Percentiles rank a stretch among this genome's conserved stretches.
Conservation (phyloP, 2,797 vertebrate genomes). For the Huso huso region DNA sequence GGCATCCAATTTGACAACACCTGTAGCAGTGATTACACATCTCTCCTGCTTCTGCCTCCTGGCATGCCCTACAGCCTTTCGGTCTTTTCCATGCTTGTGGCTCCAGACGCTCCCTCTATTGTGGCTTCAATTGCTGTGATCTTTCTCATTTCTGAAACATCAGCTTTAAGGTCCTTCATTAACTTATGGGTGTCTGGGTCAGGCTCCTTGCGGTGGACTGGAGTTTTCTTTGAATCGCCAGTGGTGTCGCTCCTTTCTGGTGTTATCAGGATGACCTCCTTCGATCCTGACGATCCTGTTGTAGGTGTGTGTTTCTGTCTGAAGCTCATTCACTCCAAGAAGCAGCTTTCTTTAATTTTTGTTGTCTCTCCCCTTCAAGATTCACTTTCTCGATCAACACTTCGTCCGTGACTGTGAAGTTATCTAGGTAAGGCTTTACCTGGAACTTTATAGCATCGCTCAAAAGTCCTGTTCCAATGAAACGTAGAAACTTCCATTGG, state of each 20-base stretch:
- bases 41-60: slow-evolving; percentile 3
- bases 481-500: not conserved
- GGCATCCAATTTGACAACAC: slow-evolving; percentile 12
- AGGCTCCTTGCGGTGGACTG: not conserved
- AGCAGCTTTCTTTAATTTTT: slow-evolving; percentile 5
- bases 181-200: not conserved
- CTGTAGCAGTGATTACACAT: slow-evolving; percentile 11
- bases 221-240: not conserved
- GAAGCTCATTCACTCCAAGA: slow-evolving; percentile 8
- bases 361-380: slow-evolving; percentile 3
- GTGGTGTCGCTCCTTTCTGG: not conserved
- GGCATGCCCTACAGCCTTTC: slow-evolving; percentile 11
- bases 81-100: not conserved
- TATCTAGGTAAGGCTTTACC: slow-evolving; percentile 9
- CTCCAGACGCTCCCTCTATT: not conserved
- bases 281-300: not conserved
- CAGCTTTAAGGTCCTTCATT: slow-evolving; percentile 6
- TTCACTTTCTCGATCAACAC: slow-evolving; percentile 9
- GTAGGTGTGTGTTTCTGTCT: not conserved
- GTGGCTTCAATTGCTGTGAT: not conserved
- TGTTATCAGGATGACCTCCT: not conserved
- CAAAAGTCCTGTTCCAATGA: not conserved
- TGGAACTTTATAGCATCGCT: slow-evolving; percentile 15
- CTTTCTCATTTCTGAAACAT: slow-evolving; percentile 2
- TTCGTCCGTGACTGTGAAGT: slow-evolving; percentile 9